Base-by-base conservation (phyloP, 2,797 vertebrate species). In the Scomberomorus guttatus region DNA sequence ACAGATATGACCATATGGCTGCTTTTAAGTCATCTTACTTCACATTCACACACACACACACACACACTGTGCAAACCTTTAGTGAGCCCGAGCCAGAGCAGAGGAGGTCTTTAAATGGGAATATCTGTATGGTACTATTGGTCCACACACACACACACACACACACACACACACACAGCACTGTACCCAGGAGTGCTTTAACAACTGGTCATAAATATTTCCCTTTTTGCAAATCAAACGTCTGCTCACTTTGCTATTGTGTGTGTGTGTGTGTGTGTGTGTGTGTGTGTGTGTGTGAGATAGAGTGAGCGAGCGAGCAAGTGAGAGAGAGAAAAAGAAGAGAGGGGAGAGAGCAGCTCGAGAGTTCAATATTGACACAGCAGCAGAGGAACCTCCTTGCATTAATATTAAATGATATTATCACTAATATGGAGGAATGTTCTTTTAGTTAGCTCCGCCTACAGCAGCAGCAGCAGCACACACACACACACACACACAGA, bases 181-280 rank as follows among this genome's bases (percentile, higher is more conserved):
- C 32, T 62, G 71, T 61, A 60, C 72, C 72, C 60, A 25, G 10
- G 65, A 75, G 68, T 68, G 60, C 34, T 79, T 79, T 75, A 82
- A 85, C 84, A 83, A 86, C 73, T 57, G 74, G 74, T 72, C 79
- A 89, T 88, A 81, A 92, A 90, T 84, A 87, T 84, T 90, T 87
- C 83, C 67, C 66, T 88, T 87, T 79, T 80, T 82, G 69, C 57
- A 86, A 90, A 92, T 87, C 90, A 90, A 90, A 90, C 88, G 81
- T 90, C 70, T 75, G 32, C 56, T 54, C 25, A 61, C 62, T 80
- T 64, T 71, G 60, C 12, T 6, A 51, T 18, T 46, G 24, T 73
- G 68, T 61, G 46, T 69, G 51, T 57, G 46, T 59, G 54, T 58
- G 66, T 34, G 51, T 50, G 68, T 56, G 63, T 37, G 42, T 29